Evolutionary conservation across 53 echinoderm and acorn worm genomes (phyloP).

Genomic region (Paracentrotus lividus): DNA sequence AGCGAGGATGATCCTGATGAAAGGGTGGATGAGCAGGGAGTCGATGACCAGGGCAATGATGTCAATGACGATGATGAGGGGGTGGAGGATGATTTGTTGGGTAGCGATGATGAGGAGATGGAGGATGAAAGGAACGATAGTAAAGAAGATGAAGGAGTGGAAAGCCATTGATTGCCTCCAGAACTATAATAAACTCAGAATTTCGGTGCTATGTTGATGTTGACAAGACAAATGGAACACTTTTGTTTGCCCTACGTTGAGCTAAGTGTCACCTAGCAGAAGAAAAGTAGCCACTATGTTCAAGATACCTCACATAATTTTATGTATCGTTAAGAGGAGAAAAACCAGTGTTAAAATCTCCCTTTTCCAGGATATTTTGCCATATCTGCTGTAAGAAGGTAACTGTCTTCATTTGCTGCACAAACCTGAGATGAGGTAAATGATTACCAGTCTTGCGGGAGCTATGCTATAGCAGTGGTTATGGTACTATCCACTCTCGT

Average conservation of each 20-base stretch:
- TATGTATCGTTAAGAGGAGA: too few species aligned
- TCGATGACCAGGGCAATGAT: constrained; percentile 6
- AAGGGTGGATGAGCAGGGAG: neutral
- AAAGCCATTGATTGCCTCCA: constrained; percentile 7
- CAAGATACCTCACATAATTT: too few species aligned
- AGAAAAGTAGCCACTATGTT: neutral
- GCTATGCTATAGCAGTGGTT: too few species aligned
- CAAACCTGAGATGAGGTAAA: too few species aligned
- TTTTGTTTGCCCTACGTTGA: neutral
- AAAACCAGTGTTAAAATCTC: too few species aligned
- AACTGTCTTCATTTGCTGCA: too few species aligned
- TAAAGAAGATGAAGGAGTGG: constrained; percentile 57
- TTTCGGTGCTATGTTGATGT: neutral
- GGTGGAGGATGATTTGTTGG: constrained; percentile 44
- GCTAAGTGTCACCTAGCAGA: neutral
- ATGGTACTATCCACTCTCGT: too few species aligned
- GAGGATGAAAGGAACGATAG: constrained; percentile 48
- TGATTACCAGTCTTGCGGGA: too few species aligned
- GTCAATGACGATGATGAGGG: constrained; percentile 53
- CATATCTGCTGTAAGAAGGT: too few species aligned
- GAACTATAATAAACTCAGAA: neutral
- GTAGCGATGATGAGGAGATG: constrained; percentile 41
- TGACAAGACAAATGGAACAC: neutral
- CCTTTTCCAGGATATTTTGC: too few species aligned
- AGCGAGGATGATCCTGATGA: neutral